phyloP scores from a whole-genome alignment of 92 coral and sea anemone genomes.

The Siderastrea radians region DNA sequence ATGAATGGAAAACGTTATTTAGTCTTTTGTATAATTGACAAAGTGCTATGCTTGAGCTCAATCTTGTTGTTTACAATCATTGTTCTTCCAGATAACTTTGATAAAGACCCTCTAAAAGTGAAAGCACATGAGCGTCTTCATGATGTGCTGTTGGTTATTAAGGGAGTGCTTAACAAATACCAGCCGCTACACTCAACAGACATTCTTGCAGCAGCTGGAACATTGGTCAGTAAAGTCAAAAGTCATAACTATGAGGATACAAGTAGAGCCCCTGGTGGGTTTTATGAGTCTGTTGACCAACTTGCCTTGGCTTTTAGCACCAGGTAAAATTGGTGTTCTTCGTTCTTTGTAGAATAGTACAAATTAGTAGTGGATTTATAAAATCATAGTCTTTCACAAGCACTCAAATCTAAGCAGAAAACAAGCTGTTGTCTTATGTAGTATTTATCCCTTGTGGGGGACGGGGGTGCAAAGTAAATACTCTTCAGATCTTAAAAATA shows the following conservation, averaged over 20 bases:
- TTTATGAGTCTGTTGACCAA: slow-evolving; percentile 97
- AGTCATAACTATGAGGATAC: slow-evolving; percentile 87
- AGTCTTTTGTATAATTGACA: too few species aligned
- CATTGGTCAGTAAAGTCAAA: slow-evolving; percentile 87
- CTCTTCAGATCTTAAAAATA: too few species aligned
- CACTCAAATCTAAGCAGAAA: too few species aligned
- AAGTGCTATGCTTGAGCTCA: too few species aligned
- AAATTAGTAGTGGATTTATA: too few species aligned
- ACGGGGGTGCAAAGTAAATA: too few species aligned
- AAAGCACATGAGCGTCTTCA: slow-evolving; percentile 95
- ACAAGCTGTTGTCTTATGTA: too few species aligned
- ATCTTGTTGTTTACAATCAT: too few species aligned
- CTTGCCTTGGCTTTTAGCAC: slow-evolving; percentile 97
- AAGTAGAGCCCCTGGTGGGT: slow-evolving; percentile 88
- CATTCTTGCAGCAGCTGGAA: slow-evolving; percentile 96
- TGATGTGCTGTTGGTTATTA: slow-evolving; percentile 91
- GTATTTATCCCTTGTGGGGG: too few species aligned
- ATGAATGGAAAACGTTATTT: too few species aligned
- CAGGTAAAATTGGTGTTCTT: slow-evolving; percentile 66
- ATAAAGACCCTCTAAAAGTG: slow-evolving; percentile 81
- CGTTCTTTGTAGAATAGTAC: too few species aligned
- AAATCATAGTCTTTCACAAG: too few species aligned
- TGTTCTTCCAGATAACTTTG: slow-evolving; percentile 63
- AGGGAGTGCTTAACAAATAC: slow-evolving; percentile 91
- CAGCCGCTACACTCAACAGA: slow-evolving; percentile 93